Base-by-base conservation (phyloP, 2,113 vertebrate species). In the Tachysurus fulvidraco region DNA sequence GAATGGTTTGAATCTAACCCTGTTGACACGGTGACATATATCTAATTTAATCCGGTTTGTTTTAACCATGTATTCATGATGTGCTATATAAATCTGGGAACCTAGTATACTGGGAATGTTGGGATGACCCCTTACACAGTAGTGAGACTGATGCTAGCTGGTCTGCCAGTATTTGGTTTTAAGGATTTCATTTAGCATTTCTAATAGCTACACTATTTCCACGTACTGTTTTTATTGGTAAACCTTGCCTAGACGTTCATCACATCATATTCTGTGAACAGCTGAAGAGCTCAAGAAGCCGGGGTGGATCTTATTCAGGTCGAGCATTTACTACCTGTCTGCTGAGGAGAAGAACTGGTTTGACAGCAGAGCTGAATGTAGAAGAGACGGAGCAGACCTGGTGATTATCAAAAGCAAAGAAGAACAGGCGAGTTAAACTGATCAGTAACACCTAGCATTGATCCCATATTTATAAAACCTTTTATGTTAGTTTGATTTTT, bases 281-380 rank as follows among this genome's bases (percentile, higher is more conserved):
- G 78, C 2, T 46, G 3, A 2, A 1, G 13, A 30, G 11, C 28
- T 73, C 12, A 50, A 59, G 5, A 60, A 62, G 25, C 23, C 52
- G 12, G 85, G 78, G n/a, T 86, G 85, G 85, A n/a, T 5, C 2
- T 60, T 2, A 9, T 86, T 60, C n/a, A 60, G 23, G 0, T 59
- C 79, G 41, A 82, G 79, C 12, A 0, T 86, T 41, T 86, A 82
- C n/a, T 86, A 36, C 85, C 25, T 82, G 23, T 86, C 85, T 50
- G 60, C 54, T 50, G 25, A 25, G 54, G 2, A 2, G 30, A 82
- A 60, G 44, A 74, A 0, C 30, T 86, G 85, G 85, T 5, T 0
- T 44, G 5, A 82, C 6, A 65, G 80, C 59, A 83, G 59, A 87
- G 0, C 64, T 44, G n/a, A 87, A 12, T 87, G 85, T 28, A 60